Conservation (phyloP, 2,888 invertebrate species). For the Clostera curtula region DNA sequence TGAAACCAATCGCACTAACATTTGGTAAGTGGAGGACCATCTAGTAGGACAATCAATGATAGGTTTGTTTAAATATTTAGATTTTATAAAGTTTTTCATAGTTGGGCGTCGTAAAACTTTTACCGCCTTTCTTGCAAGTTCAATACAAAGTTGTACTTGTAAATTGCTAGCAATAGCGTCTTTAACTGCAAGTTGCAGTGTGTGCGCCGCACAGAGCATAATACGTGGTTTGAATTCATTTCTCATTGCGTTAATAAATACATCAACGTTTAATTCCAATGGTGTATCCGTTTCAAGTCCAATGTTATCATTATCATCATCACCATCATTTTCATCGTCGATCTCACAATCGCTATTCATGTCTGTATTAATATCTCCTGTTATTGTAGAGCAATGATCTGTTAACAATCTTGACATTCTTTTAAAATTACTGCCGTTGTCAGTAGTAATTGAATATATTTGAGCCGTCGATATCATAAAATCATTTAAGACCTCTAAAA, state of each 20-base stretch:
- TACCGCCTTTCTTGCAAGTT: background rate
- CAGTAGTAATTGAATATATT: slow-evolving; percentile 2
- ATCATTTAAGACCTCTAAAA: slow-evolving; percentile 4
- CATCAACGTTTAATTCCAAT: slow-evolving; percentile 3
- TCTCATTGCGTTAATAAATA: slow-evolving; percentile 2
- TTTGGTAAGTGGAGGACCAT: slow-evolving; percentile 6
- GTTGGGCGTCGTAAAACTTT: background rate
- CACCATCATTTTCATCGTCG: slow-evolving; percentile 2
- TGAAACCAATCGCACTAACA: slow-evolving; percentile 3
- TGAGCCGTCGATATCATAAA: slow-evolving; percentile 4
- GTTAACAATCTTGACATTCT: slow-evolving; percentile 3
- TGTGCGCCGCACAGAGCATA: background rate
- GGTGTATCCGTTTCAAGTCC: slow-evolving; percentile 1
- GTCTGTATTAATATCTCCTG: background rate
- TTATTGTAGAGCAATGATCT: background rate
- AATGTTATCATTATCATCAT: slow-evolving; percentile 3
- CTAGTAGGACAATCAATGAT: slow-evolving; percentile 5
- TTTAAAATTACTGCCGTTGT: slow-evolving; percentile 5
- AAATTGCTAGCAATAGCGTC: background rate
- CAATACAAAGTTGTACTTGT: background rate
- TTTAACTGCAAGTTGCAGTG: background rate
- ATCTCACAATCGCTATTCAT: slow-evolving; percentile 2
- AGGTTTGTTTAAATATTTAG: background rate
- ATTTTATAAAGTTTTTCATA: background rate
- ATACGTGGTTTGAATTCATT: slow-evolving; percentile 1